phyloP scores from a whole-genome alignment of 37 sponge, comb jelly and placozoan species.

The Beroe forskalii region DNA sequence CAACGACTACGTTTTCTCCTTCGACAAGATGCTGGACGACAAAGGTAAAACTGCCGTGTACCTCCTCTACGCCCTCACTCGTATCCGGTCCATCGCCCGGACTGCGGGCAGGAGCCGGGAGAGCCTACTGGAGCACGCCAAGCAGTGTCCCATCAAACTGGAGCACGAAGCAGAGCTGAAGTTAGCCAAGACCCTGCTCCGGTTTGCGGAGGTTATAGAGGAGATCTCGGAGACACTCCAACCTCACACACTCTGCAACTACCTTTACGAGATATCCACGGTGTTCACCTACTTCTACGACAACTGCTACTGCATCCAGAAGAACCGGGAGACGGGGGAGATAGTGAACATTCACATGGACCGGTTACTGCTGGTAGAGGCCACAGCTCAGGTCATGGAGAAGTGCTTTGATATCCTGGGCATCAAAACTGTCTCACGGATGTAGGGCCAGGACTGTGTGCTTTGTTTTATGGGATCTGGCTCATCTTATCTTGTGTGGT shows the following conservation, averaged over 20 bases:
- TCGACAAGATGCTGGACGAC: constrained; percentile 82
- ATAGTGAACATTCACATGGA: constrained; percentile 83
- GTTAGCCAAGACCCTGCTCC: constrained; percentile 83
- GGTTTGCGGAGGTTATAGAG: constrained; percentile 83
- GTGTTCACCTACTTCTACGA: constrained; percentile 95
- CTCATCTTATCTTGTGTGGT: not conserved
- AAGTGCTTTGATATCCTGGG: constrained; percentile 85
- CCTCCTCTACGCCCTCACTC: constrained; percentile 88
- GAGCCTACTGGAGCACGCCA: constrained; percentile 72
- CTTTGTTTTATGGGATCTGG: too few relatives aligned
- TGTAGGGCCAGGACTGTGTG: constrained; percentile 71
- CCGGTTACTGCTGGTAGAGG: constrained; percentile 87
- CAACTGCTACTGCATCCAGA: constrained; percentile 93
- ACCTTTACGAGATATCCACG: constrained; percentile 86
- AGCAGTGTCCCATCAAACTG: constrained; percentile 69
- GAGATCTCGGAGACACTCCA: constrained; percentile 66
- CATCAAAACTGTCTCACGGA: constrained; percentile 77
- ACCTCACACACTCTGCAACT: constrained; percentile 89
- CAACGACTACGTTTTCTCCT: constrained; percentile 97
- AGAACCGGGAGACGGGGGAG: constrained; percentile 78
- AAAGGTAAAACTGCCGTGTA: constrained; percentile 92
- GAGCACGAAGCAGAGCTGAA: constrained; percentile 85
- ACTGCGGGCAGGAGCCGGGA: constrained; percentile 74
- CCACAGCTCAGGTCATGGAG: constrained; percentile 83
- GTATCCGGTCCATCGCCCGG: constrained; percentile 88